Evolutionary conservation across 2,113 vertebrate genomes (phyloP).

Genomic region (Agelaius phoeniceus): DNA sequence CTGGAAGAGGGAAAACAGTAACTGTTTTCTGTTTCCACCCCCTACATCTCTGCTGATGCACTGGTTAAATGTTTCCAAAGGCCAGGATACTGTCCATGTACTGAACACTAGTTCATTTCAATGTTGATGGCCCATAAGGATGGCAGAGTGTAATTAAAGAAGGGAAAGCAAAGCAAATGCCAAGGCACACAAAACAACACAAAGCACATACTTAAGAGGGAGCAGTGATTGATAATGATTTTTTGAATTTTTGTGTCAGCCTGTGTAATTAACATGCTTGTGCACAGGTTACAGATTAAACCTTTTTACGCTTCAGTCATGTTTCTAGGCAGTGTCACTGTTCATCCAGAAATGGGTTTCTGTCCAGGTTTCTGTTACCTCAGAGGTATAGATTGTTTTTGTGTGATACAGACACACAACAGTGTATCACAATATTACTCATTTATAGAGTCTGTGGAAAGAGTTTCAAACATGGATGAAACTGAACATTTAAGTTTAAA

Average conservation of each 20-base stretch:
- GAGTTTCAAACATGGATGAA: background rate
- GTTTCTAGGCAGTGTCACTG: background rate
- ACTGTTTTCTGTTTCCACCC: no score
- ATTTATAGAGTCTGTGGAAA: background rate
- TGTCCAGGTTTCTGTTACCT: background rate
- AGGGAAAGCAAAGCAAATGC: background rate
- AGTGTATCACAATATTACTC: background rate
- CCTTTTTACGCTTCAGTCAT: background rate
- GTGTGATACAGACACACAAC: background rate
- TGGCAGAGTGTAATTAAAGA: background rate
- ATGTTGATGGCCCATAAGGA: background rate
- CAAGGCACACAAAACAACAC: background rate
- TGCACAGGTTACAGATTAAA: background rate
- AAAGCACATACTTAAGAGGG: background rate
- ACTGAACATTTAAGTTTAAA: background rate
- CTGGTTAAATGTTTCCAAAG: no score
- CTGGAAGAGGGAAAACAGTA: background rate
- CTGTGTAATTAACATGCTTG: background rate
- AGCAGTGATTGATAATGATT: background rate
- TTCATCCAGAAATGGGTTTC: background rate
- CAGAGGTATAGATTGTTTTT: background rate
- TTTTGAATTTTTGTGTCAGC: background rate
- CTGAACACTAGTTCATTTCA: background rate
- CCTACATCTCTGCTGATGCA: no score
- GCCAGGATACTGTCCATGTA: no score